Evolutionary conservation across 2,888 invertebrate species (phyloP), one percentile per base, ranked within the genome.

Genomic region (Polymixis flavicincta): DNA sequence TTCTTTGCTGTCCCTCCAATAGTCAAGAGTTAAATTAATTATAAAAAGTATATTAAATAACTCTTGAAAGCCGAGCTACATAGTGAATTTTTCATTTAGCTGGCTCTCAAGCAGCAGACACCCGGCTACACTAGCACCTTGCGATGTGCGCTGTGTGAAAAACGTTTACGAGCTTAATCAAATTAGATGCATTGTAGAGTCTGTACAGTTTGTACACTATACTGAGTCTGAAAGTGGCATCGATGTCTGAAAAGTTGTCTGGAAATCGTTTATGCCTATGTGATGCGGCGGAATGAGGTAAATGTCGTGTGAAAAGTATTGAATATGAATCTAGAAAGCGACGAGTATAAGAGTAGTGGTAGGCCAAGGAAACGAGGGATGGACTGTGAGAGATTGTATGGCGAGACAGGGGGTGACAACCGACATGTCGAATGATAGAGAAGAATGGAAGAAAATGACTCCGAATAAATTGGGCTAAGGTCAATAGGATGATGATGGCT

Each of bases 41-140:
- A 37, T 73, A 52, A 61, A 60, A n/a, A 17, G 28, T 37, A 48
- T 8, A 13, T 25, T 48, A 48, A 73, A 63, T 71, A 73, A 25
- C 54, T 71, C 25, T 25, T 19, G 17, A 55, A 55, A 48, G 13
- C n/a, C 45, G 48, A n/a, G 55, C 19, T 19, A 37, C 37, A 37
- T 37, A 28, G 19, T 71, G 71, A 48, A 32, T 52, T 45, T 54
- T 45, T 45, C 17, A 45, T 48, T 48, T 32, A 32, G 8, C 22
- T 72, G 37, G 13, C 9, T 52, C 9, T 22, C 8, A 11, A 8
- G 57, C 25, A 70, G 17, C 37, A 6, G 9, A 14, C 19, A 50
- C 32, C 9, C 28, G n/a, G 14, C 25, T 19, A 7, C 25, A n/a
- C 17, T 22, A 11, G 68, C 52, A 37, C 22, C n/a, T 1, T 19